These are phyloP conservation scores for Puma concolor DNA, from an alignment of 2,113 vertebrate species.

Conservation along the genomic window DNA sequence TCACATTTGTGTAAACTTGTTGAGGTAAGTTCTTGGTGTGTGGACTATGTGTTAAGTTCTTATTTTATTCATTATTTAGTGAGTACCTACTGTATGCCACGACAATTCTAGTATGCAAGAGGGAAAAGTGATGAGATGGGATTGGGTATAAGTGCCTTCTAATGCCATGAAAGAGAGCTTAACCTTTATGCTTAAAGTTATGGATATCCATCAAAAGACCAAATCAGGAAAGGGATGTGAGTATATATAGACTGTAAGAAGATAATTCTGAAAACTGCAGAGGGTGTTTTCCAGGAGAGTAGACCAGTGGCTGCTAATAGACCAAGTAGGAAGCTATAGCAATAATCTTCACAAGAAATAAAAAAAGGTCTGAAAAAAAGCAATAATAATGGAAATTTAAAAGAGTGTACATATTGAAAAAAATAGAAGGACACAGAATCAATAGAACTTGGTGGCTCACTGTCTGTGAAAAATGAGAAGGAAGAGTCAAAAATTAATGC, in stretches of 20 bases:
- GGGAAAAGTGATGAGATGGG: background rate
- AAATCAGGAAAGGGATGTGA: background rate
- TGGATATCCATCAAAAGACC: background rate
- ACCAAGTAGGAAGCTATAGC: background rate
- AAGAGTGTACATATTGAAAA: background rate
- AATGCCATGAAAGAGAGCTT: background rate
- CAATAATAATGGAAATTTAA: background rate
- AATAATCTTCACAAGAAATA: background rate
- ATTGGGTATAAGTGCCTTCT: background rate
- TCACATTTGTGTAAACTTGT: background rate
- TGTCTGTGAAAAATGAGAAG: background rate
- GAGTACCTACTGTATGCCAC: background rate
- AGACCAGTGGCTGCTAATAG: background rate
- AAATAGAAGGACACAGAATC: background rate
- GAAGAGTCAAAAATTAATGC: background rate
- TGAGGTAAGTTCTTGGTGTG: background rate
- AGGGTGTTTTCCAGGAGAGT: background rate
- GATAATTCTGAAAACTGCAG: background rate
- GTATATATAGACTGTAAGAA: background rate
- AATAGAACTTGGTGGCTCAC: rapidly evolving
- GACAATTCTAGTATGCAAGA: no score
- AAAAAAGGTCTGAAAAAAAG: background rate
- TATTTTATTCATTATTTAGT: background rate
- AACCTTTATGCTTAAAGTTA: background rate
- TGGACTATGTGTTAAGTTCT: background rate